Evolutionary conservation across 2,113 vertebrate genomes (phyloP).

Genomic region (Haplochromis burtoni): DNA sequence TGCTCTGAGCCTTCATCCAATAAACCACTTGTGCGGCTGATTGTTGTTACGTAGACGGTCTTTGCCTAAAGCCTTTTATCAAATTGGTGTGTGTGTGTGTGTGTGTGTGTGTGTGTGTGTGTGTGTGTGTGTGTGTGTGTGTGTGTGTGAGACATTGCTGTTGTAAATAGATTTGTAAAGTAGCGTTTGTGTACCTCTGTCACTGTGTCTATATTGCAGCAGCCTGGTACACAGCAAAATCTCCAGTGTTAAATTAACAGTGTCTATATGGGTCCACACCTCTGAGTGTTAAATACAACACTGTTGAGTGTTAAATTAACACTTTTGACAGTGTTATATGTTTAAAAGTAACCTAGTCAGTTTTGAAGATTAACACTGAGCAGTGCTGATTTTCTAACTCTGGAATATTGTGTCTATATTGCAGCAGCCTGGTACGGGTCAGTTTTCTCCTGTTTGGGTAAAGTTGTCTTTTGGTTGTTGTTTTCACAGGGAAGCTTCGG

Average conservation of each 20-base stretch:
- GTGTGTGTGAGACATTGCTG: neutral
- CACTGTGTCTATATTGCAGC: neutral
- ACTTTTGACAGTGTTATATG: no score
- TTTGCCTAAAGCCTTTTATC: neutral
- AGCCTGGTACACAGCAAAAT: neutral
- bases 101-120: neutral
- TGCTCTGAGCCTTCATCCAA: rapidly evolving
- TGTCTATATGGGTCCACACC: no score
- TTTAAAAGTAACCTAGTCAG: no score
- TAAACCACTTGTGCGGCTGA: neutral
- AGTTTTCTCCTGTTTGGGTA: neutral
- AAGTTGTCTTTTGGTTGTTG: neutral
- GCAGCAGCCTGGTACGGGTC: neutral
- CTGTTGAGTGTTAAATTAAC: no score
- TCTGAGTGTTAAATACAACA: no score
- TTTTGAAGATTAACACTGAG: no score
- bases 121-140: neutral
- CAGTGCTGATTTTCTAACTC: no score
- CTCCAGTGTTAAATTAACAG: no score
- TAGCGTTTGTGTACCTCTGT: neutral
- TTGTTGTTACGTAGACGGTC: rapidly evolving
- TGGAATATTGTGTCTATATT: no score
- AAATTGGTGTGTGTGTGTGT: neutral
- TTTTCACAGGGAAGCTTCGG: neutral
- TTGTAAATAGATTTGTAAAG: neutral